Conservation (phyloP, 2,888 invertebrate species). For the Sphecodes monilicornis region DNA sequence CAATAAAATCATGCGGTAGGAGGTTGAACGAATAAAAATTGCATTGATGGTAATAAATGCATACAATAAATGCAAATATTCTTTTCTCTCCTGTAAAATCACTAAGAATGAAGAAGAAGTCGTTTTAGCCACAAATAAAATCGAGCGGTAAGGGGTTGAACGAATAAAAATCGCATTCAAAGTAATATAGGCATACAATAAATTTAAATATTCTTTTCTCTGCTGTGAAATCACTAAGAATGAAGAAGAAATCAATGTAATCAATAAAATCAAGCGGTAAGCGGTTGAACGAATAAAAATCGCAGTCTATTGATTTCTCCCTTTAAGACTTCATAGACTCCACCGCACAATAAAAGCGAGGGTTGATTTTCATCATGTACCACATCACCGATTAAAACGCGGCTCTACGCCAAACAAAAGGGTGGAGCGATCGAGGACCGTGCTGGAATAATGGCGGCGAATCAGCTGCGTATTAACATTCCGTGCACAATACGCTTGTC, state of each 20-base stretch:
- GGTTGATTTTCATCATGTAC: background rate
- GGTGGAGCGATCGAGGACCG: background rate
- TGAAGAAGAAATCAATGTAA: background rate
- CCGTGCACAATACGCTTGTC: background rate
- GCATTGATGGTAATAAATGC: too few species aligned
- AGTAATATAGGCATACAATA: too few species aligned
- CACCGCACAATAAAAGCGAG: background rate
- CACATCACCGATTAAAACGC: background rate
- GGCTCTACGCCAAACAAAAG: background rate
- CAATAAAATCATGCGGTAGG: too few species aligned
- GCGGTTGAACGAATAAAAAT: background rate
- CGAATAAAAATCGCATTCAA: too few species aligned
- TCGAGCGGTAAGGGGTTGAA: too few species aligned
- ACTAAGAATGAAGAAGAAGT: too few species aligned
- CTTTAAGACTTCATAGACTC: background rate
- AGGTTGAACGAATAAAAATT: too few species aligned
- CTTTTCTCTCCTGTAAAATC: background rate
- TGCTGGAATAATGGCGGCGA: background rate
- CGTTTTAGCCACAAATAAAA: too few species aligned
- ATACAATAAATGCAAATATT: too few species aligned
- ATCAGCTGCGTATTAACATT: background rate
- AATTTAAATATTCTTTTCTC: too few species aligned
- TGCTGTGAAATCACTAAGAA: background rate
- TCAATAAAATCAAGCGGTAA: background rate
- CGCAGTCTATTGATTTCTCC: background rate